Conservation (phyloP, 2,113 vertebrate genomes). For the Procavia capensis region DNA sequence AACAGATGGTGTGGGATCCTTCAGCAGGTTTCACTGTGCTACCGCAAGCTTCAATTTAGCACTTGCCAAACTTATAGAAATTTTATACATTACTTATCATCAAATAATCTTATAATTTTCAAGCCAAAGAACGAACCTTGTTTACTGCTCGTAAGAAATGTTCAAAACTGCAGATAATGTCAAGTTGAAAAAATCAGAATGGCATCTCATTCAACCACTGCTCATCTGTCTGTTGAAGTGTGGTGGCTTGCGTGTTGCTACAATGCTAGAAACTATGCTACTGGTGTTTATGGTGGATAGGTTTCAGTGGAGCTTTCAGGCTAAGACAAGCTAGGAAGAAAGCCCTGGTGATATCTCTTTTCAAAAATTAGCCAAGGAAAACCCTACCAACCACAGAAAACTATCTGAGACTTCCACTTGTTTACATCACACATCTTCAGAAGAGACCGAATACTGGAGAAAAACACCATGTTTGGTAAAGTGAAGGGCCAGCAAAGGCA, state of each 20-base stretch:
- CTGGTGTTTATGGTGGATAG: too few species aligned
- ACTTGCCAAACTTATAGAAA: conserved; percentile 33
- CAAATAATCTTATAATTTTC: background rate
- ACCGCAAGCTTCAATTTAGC: background rate
- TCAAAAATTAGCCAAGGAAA: too few species aligned
- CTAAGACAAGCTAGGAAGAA: too few species aligned
- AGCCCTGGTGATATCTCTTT: too few species aligned
- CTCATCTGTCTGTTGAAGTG: background rate
- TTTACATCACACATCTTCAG: background rate
- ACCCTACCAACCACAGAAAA: background rate
- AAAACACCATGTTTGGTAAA: background rate
- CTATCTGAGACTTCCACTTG: background rate
- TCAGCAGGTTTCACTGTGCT: background rate
- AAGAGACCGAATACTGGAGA: too few species aligned
- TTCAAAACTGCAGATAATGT: background rate
- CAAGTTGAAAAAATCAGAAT: background rate
- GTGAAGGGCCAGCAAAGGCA: background rate
- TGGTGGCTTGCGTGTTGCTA: too few species aligned
- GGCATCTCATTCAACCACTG: background rate
- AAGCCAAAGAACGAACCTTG: background rate
- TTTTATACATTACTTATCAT: background rate
- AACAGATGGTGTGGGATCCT: background rate
- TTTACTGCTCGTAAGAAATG: background rate
- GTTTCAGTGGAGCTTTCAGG: too few species aligned
- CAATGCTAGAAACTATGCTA: too few species aligned